phyloP scores from a whole-genome alignment of 1,140 invertebrate species.

The Diplogasteroides magnus region DNA sequence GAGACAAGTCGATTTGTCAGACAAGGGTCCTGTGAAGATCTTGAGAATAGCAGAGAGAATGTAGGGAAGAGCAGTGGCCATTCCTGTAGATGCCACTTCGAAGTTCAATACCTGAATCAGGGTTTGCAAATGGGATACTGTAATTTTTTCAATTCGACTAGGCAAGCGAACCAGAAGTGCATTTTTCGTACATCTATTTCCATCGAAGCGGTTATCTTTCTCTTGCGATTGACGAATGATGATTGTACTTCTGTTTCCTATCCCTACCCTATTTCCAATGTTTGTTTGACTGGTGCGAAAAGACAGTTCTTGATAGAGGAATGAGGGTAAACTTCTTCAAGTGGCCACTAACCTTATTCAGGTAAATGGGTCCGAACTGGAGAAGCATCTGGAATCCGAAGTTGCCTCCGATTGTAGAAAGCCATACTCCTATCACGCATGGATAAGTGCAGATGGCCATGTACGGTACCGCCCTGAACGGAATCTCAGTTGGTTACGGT shows the following conservation, averaged over 20 bases:
- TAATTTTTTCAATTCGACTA: too few species aligned
- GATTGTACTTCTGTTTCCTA: too few species aligned
- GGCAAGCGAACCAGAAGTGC: too few species aligned
- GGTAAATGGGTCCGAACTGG: constrained; percentile 33
- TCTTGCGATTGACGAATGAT: too few species aligned
- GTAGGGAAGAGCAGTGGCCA: constrained; percentile 30
- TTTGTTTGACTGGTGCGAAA: too few species aligned
- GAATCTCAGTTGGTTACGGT: too few species aligned
- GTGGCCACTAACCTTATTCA: constrained; percentile 34
- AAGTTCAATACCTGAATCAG: constrained; percentile 23
- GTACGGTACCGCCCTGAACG: constrained; percentile 19
- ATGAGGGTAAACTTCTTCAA: too few species aligned
- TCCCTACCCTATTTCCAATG: too few species aligned
- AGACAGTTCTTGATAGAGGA: too few species aligned
- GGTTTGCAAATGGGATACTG: too few species aligned
- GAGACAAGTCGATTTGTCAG: constrained; percentile 30
- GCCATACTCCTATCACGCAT: constrained; percentile 15
- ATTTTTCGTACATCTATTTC: too few species aligned
- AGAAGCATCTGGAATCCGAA: constrained; percentile 21
- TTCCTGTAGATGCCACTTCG: constrained; percentile 27
- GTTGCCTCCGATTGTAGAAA: constrained; percentile 19
- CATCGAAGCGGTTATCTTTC: too few species aligned
- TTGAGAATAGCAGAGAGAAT: constrained; percentile 26
- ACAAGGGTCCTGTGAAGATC: constrained; percentile 31
- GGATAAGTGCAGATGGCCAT: constrained; percentile 16